Evolutionary conservation across 1,140 invertebrate genomes (phyloP).

Genomic region (Pseudomyrmex gracilis): DNA sequence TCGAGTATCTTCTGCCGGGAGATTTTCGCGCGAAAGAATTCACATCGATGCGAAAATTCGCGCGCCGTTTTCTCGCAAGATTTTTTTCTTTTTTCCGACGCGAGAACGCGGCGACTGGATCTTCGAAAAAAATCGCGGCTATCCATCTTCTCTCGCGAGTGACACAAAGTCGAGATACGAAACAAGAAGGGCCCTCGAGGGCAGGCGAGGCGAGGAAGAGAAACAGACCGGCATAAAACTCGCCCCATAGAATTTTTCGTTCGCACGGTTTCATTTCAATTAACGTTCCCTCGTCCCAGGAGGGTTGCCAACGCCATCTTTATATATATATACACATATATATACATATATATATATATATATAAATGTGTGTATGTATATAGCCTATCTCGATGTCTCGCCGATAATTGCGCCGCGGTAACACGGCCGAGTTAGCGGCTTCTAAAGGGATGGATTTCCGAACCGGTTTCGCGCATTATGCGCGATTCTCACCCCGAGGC

Average conservation of each 20-base stretch:
- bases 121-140: constrained; percentile 25
- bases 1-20: background rate
- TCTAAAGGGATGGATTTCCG: constrained; percentile 76
- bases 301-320: constrained; percentile 52
- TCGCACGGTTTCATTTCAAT: constrained; percentile 82
- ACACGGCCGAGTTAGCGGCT: constrained; percentile 70
- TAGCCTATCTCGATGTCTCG: constrained; percentile 70
- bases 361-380: constrained; percentile 2
- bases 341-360: background rate
- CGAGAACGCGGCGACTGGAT: constrained; percentile 1
- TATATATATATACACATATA: constrained; percentile 4
- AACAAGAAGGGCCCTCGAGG: constrained; percentile 21
- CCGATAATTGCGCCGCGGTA: constrained; percentile 75
- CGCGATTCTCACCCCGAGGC: constrained; percentile 71
- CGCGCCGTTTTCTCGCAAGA: background rate
- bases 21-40: background rate
- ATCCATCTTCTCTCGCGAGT: constrained; percentile 8
- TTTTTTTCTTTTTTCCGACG: background rate
- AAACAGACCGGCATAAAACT: constrained; percentile 61
- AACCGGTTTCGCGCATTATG: constrained; percentile 75
- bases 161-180: constrained; percentile 26
- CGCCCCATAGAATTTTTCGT: constrained; percentile 78
- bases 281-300: constrained; percentile 74
- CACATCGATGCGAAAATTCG: background rate
- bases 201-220: background rate